These are phyloP conservation scores for Hippocampus mohnikei DNA, from an alignment of 2,113 vertebrate species.

Conservation along the genomic window DNA sequence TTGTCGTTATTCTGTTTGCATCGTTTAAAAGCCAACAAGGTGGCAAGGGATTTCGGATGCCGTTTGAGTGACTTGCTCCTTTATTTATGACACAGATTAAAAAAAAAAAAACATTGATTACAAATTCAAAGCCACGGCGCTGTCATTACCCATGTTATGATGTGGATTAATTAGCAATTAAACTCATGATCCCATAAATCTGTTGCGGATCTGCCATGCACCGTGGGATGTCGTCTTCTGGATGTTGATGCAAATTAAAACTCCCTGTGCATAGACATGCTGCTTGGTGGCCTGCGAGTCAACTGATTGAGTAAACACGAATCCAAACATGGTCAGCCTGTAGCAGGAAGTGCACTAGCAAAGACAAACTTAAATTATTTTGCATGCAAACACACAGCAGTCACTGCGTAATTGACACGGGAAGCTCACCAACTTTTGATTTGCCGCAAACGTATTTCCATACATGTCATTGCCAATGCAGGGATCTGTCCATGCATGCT, in stretches of 20 bases:
- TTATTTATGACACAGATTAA: slow-evolving; percentile 33
- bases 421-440: slow-evolving; percentile 10
- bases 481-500: slow-evolving; percentile 18
- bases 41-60: slow-evolving; percentile 14
- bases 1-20: slow-evolving; percentile 7
- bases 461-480: background rate
- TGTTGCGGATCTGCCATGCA: slow-evolving; percentile 39
- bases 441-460: slow-evolving; percentile 6
- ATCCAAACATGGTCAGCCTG: slow-evolving; percentile 29
- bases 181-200: slow-evolving; percentile 57
- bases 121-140: slow-evolving; percentile 53
- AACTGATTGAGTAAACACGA: slow-evolving; percentile 41
- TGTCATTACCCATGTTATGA: slow-evolving; percentile 62
- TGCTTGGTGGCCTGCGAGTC: slow-evolving; percentile 34
- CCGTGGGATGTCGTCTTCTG: slow-evolving; percentile 38
- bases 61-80: slow-evolving; percentile 20
- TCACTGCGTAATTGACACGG: background rate
- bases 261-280: slow-evolving; percentile 28
- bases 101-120: slow-evolving; percentile 31
- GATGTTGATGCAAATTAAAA: slow-evolving; percentile 40
- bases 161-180: slow-evolving; percentile 70
- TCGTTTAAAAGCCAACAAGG: slow-evolving; percentile 14
- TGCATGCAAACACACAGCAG: slow-evolving; percentile 9
- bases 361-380: slow-evolving; percentile 5
- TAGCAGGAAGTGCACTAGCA: slow-evolving; percentile 8